Conservation (phyloP, 2,797 vertebrate species). For the Phoeniculus purpureus region DNA sequence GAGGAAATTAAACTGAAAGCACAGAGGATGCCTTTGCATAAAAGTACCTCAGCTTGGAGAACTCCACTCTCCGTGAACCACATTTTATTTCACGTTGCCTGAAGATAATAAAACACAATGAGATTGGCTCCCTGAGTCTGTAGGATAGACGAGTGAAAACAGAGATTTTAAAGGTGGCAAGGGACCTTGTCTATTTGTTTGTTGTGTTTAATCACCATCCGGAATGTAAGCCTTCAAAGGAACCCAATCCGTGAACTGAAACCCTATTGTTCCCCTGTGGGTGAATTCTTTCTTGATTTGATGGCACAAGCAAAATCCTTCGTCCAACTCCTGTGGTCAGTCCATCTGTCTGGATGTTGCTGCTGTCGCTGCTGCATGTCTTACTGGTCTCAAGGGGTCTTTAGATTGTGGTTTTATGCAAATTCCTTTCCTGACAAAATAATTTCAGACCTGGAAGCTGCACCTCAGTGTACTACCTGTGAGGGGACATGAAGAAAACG, state of each 20-base stretch:
- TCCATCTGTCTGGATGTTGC: conserved; percentile 28
- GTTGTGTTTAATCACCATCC: conserved; percentile 19
- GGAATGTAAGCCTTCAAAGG: conserved; percentile 3
- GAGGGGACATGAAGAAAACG: background rate
- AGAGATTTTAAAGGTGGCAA: background rate
- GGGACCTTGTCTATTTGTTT: conserved; percentile 19
- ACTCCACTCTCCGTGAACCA: background rate
- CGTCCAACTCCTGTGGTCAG: background rate
- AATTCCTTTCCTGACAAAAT: conserved; percentile 12
- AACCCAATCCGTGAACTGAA: conserved; percentile 5
- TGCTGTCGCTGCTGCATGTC: background rate
- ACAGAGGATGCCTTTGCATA: background rate
- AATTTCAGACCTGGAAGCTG: background rate
- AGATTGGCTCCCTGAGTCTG: background rate
- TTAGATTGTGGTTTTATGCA: conserved; percentile 2
- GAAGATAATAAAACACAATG: background rate
- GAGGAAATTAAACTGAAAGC: background rate
- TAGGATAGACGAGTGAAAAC: background rate
- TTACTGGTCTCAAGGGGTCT: background rate
- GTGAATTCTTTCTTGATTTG: background rate
- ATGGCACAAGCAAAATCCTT: background rate
- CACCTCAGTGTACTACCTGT: background rate
- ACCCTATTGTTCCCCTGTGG: background rate
- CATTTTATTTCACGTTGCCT: background rate
- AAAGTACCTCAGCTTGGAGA: background rate